Conservation (phyloP, 2,888 invertebrate species). For the Gymnocheta viridis region DNA sequence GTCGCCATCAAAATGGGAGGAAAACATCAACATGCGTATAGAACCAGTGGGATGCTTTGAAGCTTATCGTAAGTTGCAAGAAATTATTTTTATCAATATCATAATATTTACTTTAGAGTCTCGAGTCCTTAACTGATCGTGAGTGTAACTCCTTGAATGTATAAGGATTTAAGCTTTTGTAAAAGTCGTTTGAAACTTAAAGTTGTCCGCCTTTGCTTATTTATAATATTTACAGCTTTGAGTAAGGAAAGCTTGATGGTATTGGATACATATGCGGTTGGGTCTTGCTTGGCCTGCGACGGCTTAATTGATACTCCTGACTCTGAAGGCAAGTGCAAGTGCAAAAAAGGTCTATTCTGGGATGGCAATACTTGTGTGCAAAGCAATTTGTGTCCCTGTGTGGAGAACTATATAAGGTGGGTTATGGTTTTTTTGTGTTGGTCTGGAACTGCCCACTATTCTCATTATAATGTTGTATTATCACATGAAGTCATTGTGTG, state of each 20-base stretch:
- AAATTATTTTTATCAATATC: no score
- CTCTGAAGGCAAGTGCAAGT: conserved; percentile 82
- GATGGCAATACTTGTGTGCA: conserved; percentile 89
- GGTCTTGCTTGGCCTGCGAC: conserved; percentile 84
- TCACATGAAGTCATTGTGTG: no score
- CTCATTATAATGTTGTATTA: no score
- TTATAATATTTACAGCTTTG: conserved; percentile 71
- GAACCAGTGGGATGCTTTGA: conserved; percentile 91
- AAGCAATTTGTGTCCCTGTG: conserved; percentile 89
- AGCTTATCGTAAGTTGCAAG: conserved; percentile 85
- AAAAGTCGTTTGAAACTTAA: not conserved
- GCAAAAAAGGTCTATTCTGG: conserved; percentile 85
- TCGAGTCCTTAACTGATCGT: no score
- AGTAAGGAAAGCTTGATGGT: conserved; percentile 72
- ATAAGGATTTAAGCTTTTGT: no score
- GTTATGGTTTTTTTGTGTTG: conserved; percentile 69
- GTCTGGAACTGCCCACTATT: no score
- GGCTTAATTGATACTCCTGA: conserved; percentile 70
- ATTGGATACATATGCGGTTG: conserved; percentile 61
- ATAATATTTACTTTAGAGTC: not conserved
- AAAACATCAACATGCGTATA: conserved; percentile 87
- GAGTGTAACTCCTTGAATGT: no score
- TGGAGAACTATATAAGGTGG: conserved; percentile 86
- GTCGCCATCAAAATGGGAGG: conserved; percentile 88
- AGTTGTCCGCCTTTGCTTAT: not conserved